A percentile compares a stretch with the other conserved stretches of the same genome.
phyloP scores from a whole-genome alignment of 92 coral and sea anemone genomes.

The Parazoanthus darwini region DNA sequence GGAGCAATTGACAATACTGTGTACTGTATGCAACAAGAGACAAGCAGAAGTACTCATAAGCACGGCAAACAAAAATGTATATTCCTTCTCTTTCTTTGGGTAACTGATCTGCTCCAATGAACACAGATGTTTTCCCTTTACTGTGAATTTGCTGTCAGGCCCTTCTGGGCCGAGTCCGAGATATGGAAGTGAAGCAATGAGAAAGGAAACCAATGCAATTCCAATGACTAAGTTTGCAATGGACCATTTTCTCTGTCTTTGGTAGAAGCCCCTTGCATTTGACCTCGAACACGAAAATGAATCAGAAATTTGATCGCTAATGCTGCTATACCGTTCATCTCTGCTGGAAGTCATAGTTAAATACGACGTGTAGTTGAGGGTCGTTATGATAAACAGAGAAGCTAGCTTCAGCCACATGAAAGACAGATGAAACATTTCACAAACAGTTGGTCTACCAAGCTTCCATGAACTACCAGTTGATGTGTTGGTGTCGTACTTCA shows the following conservation, averaged over 20 bases:
- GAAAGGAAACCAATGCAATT: constrained; percentile 74
- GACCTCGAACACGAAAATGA: constrained; percentile 67
- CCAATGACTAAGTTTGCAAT: constrained; percentile 77
- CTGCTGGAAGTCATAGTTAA: constrained; percentile 36
- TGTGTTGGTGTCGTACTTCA: constrained; percentile 42
- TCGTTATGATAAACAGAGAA: constrained; percentile 74
- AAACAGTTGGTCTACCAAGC: constrained; percentile 65
- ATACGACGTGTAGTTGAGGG: constrained; percentile 80
- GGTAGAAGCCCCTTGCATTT: constrained; percentile 53
- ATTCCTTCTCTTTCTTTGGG: constrained; percentile 72
- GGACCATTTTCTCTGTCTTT: constrained; percentile 45
- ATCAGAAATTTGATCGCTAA: constrained; percentile 75
- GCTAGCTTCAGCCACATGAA: constrained; percentile 80
- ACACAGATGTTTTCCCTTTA: constrained; percentile 47
- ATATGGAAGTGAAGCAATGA: constrained; percentile 81
- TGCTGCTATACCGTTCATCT: constrained; percentile 50
- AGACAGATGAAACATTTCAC: constrained; percentile 82
- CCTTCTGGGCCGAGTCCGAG: constrained; percentile 84
- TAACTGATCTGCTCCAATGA: constrained; percentile 74
- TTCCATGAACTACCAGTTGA: not conserved
- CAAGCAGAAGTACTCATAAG: constrained; percentile 85
- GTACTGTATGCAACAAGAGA: constrained; percentile 73
- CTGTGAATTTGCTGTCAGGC: not conserved
- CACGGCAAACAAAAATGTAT: constrained; percentile 81
- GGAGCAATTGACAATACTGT: constrained; percentile 67